Evolutionary conservation across 2,888 invertebrate species (phyloP), one percentile per base, ranked within the genome.

Genomic region (Metopia argyrocephala): DNA sequence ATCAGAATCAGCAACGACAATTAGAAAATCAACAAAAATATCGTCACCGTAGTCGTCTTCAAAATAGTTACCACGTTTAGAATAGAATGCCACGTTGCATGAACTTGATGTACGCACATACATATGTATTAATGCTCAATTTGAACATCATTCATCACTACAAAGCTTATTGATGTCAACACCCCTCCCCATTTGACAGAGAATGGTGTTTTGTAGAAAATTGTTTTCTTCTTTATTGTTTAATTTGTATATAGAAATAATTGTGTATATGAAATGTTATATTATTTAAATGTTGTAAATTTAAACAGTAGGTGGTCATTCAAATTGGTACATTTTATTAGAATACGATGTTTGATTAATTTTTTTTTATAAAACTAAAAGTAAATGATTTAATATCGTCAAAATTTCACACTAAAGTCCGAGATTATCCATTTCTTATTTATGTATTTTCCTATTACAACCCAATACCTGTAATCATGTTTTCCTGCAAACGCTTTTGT

Each of bases 41-140:
- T 74, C 70, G 57, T 64, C 71, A 54, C 27, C 74, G 18, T 7
- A 78, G 79, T 82, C 83, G 28, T 79, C 68, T 31, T 15, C 64
- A 85, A n/a, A n/a, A n/a, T 82, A 46, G 38, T 59, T 59, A 56
- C n/a, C 38, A 56, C 15, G 56, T 25, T 45, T 79, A 45, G 66
- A 45, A 20, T 15, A 48, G 38, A 38, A 38, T 38, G 38, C 38
- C 38, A 38, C 15, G 38, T 38, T 38, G 38, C 21, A 45, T 12
- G 27, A 28, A 5, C 3, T 61, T 9, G 46, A 27, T 48, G 28
- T 28, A 21, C 7, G 62, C 3, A 20, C 25, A 12, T 59, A 25
- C 52, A 54, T 31, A 20, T 59, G 23, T 18, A n/a, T 54, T 5
- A 5, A 15, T 38, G 9, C 25, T 20, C 45, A 61, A 15, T 38